phyloP scores from a whole-genome alignment of 2,113 vertebrate genomes.

The Sapajus apella region DNA sequence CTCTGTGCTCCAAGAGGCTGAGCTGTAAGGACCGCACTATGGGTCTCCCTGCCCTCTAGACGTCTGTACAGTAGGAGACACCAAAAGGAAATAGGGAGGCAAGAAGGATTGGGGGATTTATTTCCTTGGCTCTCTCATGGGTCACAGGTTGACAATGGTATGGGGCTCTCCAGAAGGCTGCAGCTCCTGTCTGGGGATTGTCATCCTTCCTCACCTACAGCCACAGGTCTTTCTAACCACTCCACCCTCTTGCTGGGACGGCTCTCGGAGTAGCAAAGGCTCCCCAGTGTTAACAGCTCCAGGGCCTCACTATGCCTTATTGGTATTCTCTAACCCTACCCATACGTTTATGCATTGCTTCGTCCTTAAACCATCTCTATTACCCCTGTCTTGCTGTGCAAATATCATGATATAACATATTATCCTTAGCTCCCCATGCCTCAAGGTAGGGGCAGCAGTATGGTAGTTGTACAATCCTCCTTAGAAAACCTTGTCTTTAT shows the following conservation, averaged over 20 bases:
- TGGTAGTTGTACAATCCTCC: neutral
- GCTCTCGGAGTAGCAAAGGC: neutral
- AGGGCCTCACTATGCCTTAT: neutral
- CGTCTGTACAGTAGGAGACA: neutral
- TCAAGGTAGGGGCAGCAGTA: neutral
- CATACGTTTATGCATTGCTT: neutral
- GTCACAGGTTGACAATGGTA: neutral
- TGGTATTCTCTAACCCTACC: neutral
- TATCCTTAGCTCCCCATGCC: neutral
- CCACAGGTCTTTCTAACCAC: neutral
- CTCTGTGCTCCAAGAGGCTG: neutral
- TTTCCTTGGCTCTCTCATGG: neutral
- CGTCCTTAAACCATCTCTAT: neutral
- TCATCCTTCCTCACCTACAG: neutral
- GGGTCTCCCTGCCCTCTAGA: neutral
- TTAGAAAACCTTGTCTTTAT: neutral
- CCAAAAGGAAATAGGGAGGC: neutral
- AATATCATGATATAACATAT: too few species aligned
- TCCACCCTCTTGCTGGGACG: too few species aligned
- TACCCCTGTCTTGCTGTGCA: neutral
- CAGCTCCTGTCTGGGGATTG: neutral
- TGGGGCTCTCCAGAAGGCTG: neutral
- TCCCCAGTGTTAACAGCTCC: neutral
- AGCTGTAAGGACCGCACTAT: neutral
- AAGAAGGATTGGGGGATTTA: fast-evolving